Evolutionary conservation across 2,797 vertebrate species (phyloP).

Genomic region (Coregonus sp.): DNA sequence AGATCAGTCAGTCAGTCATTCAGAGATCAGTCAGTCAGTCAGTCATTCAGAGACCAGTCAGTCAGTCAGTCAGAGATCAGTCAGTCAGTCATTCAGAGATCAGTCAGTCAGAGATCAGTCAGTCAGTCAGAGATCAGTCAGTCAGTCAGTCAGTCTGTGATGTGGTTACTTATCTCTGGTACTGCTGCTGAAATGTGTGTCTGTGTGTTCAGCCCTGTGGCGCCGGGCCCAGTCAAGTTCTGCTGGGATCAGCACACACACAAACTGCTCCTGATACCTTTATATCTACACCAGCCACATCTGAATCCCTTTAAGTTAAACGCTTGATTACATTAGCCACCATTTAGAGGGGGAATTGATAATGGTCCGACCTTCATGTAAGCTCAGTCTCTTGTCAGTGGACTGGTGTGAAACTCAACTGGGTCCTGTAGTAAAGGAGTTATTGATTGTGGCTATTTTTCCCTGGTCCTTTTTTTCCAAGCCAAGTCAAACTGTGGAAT

Average conservation of each 20-base stretch:
- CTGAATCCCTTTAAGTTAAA: slow-evolving; percentile 19
- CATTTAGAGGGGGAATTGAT: slow-evolving; percentile 26
- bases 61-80: background rate
- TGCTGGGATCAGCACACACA: slow-evolving; percentile 4
- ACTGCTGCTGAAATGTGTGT: background rate
- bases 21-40: too few species aligned
- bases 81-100: too few species aligned
- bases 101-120: too few species aligned
- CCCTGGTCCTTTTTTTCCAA: background rate
- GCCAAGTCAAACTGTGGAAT: background rate
- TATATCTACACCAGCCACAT: slow-evolving; percentile 12
- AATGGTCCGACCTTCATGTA: background rate
- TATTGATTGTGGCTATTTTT: background rate
- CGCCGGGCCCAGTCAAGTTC: slow-evolving; percentile 14
- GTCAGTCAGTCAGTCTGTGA: background rate
- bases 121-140: too few species aligned
- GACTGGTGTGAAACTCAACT: background rate
- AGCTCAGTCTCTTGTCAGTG: slow-evolving; percentile 14
- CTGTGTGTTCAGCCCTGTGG: slow-evolving; percentile 4
- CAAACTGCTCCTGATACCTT: too few species aligned
- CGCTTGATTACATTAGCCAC: slow-evolving; percentile 17
- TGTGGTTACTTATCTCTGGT: background rate
- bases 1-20: too few species aligned
- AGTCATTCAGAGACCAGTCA: too few species aligned
- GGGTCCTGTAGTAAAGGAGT: background rate